Conservation (phyloP, 1,140 invertebrate species). For the Macrostomum lignano region DNA sequence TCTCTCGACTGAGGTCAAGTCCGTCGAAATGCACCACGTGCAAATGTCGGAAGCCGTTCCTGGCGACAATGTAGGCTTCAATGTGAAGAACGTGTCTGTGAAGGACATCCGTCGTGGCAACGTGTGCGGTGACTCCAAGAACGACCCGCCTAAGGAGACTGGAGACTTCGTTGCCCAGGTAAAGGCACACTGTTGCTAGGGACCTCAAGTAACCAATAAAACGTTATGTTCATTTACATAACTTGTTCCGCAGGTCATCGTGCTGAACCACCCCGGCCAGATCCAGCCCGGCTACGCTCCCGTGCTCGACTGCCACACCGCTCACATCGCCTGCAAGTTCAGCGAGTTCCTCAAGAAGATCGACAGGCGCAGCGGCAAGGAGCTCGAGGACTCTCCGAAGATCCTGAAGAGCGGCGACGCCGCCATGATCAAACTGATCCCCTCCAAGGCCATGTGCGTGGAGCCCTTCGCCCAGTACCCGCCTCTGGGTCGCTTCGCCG, state of each 20-base stretch:
- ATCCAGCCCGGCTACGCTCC: constrained; percentile 79
- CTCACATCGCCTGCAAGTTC: constrained; percentile 92
- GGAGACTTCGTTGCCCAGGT: constrained; percentile 2
- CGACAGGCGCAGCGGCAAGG: constrained; percentile 59
- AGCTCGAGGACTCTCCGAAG: constrained; percentile 29
- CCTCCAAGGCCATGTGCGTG: constrained; percentile 75
- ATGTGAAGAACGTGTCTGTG: constrained; percentile 86
- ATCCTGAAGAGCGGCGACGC: constrained; percentile 76
- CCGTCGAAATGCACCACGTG: constrained; percentile 96
- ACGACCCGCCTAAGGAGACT: constrained; percentile 19
- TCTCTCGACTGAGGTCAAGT: constrained; percentile 37
- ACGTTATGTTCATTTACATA: no score
- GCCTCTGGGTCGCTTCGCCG: constrained; percentile 83
- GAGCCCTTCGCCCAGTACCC: constrained; percentile 90
- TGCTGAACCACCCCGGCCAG: constrained; percentile 75
- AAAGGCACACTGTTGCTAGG: no score
- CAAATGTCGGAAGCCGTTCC: constrained; percentile 64
- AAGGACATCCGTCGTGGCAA: constrained; percentile 78
- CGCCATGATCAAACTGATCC: constrained; percentile 61
- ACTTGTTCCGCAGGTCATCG: no score
- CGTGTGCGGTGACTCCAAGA: constrained; percentile 77
- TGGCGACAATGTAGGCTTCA: constrained; percentile 87
- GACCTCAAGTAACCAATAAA: no score
- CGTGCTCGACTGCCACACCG: constrained; percentile 88
- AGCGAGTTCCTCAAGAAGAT: constrained; percentile 81